Conservation (phyloP, 2,113 vertebrate species). For the Clinocottus analis region DNA sequence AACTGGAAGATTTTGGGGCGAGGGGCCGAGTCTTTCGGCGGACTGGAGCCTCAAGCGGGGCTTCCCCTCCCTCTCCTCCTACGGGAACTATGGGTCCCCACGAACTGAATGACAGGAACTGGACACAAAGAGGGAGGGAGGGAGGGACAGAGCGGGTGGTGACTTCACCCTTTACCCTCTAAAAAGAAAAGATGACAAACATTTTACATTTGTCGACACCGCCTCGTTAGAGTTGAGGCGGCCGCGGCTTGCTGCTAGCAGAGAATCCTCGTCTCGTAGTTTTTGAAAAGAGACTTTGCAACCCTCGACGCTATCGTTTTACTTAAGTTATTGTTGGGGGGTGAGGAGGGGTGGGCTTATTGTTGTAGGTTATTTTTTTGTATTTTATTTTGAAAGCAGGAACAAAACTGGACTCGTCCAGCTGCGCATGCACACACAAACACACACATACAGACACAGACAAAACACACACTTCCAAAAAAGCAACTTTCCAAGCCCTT, state of each 20-base stretch:
- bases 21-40: conserved; percentile 18
- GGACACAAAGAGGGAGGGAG: conserved; percentile 36
- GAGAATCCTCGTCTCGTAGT: conserved; percentile 66
- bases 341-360: neutral
- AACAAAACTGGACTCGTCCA: conserved; percentile 51
- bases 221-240: conserved; percentile 63
- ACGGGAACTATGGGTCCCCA: conserved; percentile 34
- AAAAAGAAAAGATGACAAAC: conserved; percentile 20
- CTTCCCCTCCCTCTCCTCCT: conserved; percentile 22
- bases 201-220: conserved; percentile 66
- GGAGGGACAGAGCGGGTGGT: conserved; percentile 24
- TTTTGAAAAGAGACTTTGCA: conserved; percentile 62
- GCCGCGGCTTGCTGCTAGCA: conserved; percentile 78
- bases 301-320: conserved; percentile 36
- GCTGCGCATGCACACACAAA: conserved; percentile 26
- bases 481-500: neutral
- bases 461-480: conserved; percentile 24
- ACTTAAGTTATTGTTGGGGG: conserved; percentile 70
- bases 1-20: conserved; percentile 39
- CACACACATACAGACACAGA: conserved; percentile 16
- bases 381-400: conserved; percentile 55
- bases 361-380: conserved; percentile 53
- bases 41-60: conserved; percentile 33
- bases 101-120: conserved; percentile 46
- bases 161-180: conserved; percentile 13